A percentile compares a stretch with the other conserved stretches of the same genome.
phyloP scores from a whole-genome alignment of 2,888 invertebrate genomes.

The Lithophane semibrunnea region DNA sequence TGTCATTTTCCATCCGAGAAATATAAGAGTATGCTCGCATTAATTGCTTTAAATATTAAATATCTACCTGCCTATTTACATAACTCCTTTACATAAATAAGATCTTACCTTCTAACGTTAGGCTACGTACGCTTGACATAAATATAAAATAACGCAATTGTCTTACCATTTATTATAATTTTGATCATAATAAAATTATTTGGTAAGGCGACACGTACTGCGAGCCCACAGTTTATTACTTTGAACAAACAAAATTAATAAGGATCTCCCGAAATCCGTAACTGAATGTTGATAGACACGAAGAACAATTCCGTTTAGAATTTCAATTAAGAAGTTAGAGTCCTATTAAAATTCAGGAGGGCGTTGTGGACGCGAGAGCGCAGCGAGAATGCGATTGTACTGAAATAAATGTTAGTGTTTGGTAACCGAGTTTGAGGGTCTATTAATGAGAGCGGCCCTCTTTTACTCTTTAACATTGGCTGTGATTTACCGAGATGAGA shows the following conservation, averaged over 20 bases:
- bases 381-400: slow-evolving; percentile 76
- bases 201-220: slow-evolving; percentile 56
- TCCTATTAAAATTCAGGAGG: slow-evolving; percentile 80
- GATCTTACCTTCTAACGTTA: slow-evolving; percentile 33
- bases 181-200: slow-evolving; percentile 61
- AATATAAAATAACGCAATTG: slow-evolving; percentile 54
- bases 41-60: slow-evolving; percentile 53
- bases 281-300: slow-evolving; percentile 80
- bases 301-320: slow-evolving; percentile 78
- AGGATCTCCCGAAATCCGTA: slow-evolving; percentile 73
- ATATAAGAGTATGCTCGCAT: slow-evolving; percentile 46
- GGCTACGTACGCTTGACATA: slow-evolving; percentile 44
- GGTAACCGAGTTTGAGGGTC: slow-evolving; percentile 70
- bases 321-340: slow-evolving; percentile 83
- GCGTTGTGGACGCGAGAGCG: slow-evolving; percentile 73
- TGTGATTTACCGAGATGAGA: slow-evolving; percentile 61
- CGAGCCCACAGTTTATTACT: slow-evolving; percentile 62
- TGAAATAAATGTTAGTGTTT: slow-evolving; percentile 72
- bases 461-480: slow-evolving; percentile 55
- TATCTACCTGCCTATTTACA: slow-evolving; percentile 52
- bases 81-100: slow-evolving; percentile 57
- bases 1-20: slow-evolving; percentile 31
- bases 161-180: slow-evolving; percentile 53
- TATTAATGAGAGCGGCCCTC: slow-evolving; percentile 62
- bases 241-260: slow-evolving; percentile 74